Conservation (phyloP, 1,140 invertebrate species). For the Leptinotarsa lineolata region DNA sequence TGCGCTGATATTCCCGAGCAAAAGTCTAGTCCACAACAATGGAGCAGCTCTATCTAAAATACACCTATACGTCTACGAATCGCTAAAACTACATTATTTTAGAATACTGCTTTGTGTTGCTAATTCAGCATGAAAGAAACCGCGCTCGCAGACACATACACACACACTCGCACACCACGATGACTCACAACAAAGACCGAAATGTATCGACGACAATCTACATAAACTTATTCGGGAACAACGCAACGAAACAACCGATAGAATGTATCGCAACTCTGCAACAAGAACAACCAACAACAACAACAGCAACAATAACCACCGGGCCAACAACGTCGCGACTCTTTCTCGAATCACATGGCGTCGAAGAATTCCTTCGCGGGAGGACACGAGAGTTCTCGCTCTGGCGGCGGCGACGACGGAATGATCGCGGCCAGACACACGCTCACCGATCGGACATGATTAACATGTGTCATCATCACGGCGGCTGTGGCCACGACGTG, state of each 20-base stretch:
- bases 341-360: constrained; percentile 1
- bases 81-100: constrained; percentile 33
- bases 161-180: background rate
- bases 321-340: background rate
- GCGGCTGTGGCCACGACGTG: constrained; percentile 19
- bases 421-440: constrained; percentile 25
- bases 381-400: background rate
- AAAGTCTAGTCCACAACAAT: background rate
- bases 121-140: background rate
- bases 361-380: background rate
- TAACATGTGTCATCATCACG: constrained; percentile 33
- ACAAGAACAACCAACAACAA: background rate
- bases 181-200: background rate
- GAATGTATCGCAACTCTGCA: background rate
- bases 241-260: background rate
- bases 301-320: background rate
- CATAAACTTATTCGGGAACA: background rate
- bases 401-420: background rate
- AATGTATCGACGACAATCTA: background rate
- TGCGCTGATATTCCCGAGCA: background rate
- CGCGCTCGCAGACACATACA: background rate
- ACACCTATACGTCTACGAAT: constrained; percentile 9
- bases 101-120: constrained; percentile 37
- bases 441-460: constrained; percentile 35
- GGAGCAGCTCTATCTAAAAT: background rate